These are phyloP conservation scores for Hypotaenidia philippensis DNA, from an alignment of 2,797 vertebrate species.

Conservation along the genomic window DNA sequence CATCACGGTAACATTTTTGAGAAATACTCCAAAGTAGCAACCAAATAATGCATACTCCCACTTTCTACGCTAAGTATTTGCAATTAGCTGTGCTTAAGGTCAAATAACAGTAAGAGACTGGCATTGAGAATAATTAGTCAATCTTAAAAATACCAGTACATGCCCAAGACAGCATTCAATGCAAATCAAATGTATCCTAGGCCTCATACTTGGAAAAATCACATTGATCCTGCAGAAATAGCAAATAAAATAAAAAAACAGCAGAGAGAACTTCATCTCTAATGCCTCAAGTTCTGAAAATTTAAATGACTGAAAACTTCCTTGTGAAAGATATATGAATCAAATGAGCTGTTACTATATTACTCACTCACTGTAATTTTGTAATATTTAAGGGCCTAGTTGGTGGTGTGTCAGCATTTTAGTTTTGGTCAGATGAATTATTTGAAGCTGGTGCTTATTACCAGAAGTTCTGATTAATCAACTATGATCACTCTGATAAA, in stretches of 20 bases:
- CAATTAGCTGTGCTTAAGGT: background rate
- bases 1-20: background rate
- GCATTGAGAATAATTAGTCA: background rate
- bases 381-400: background rate
- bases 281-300: background rate
- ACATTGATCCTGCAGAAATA: background rate
- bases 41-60: rapidly evolving
- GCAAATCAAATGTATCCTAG: background rate
- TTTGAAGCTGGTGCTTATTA: background rate
- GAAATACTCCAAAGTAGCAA: background rate
- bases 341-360: background rate
- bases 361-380: background rate
- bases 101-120: background rate
- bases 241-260: background rate
- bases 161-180: background rate
- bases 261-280: background rate
- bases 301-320: background rate
- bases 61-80: background rate
- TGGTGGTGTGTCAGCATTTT: background rate
- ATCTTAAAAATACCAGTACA: background rate
- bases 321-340: background rate
- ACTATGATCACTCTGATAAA: background rate
- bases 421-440: background rate
- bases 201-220: background rate
- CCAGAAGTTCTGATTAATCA: background rate